Evolutionary conservation across 2,888 invertebrate species (phyloP).

Genomic region (Sinelater perroti): DNA sequence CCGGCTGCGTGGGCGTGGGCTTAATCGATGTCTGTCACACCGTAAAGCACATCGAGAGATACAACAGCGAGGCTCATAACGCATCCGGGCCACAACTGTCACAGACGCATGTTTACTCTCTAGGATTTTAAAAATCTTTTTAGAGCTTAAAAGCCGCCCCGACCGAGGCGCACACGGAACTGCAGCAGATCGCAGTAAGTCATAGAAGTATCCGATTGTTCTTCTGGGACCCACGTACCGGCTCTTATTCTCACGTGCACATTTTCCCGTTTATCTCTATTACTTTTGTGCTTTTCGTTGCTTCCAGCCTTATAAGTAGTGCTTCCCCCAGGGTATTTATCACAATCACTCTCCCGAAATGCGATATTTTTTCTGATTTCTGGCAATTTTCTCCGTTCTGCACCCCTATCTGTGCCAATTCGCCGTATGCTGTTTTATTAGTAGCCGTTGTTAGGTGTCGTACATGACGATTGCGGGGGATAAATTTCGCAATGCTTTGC

Average conservation of each 20-base stretch:
- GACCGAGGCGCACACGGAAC: constrained; percentile 22
- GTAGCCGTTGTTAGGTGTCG: too few species aligned
- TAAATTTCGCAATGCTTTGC: too few species aligned
- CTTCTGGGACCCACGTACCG: constrained; percentile 33
- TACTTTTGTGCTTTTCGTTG: constrained; percentile 40
- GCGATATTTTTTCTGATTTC: constrained; percentile 48
- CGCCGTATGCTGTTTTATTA: constrained; percentile 23
- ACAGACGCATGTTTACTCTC: too few species aligned
- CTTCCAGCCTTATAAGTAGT: constrained; percentile 42
- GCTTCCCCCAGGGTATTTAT: constrained; percentile 46
- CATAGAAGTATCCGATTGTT: constrained; percentile 36
- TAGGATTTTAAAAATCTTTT: constrained; percentile 17
- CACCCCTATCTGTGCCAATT: constrained; percentile 32
- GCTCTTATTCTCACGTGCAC: constrained; percentile 44
- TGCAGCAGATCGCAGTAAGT: constrained; percentile 27
- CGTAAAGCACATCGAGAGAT: constrained; percentile 19
- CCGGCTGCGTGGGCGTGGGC: constrained; percentile 20
- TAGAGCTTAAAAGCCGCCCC: constrained; percentile 21
- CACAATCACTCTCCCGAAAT: constrained; percentile 49
- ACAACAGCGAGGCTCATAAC: constrained; percentile 18
- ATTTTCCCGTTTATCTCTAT: constrained; percentile 48
- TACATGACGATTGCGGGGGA: too few species aligned
- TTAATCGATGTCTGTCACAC: constrained; percentile 25
- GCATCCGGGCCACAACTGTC: constrained; percentile 11
- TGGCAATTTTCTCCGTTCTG: constrained; percentile 35